Percentiles rank a stretch among this genome's conserved stretches.
These are phyloP conservation scores for Dynastes tityus DNA, from an alignment of 2,888 invertebrate genomes.

Conservation along the genomic window DNA sequence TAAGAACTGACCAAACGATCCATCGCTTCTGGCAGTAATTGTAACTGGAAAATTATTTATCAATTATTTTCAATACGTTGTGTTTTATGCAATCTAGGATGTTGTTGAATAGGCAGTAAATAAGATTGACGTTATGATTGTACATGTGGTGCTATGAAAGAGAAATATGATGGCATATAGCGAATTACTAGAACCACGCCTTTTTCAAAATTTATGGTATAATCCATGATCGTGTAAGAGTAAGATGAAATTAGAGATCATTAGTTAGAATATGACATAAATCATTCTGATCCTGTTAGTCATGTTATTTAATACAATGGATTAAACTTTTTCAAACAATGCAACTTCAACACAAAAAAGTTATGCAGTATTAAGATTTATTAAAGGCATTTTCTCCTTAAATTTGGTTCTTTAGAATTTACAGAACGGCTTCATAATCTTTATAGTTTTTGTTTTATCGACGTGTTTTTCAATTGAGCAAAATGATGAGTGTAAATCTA, in stretches of 20 bases:
- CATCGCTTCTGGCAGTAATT: slow-evolving; percentile 25
- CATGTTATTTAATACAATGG: slow-evolving; percentile 7
- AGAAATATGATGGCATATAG: not conserved
- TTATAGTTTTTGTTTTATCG: too few species aligned
- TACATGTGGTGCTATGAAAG: not conserved
- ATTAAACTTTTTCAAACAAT: slow-evolving; percentile 2
- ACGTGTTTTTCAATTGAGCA: too few species aligned
- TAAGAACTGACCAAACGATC: slow-evolving; percentile 38
- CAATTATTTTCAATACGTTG: slow-evolving; percentile 8
- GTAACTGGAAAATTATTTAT: slow-evolving; percentile 45
- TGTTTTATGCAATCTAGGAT: slow-evolving; percentile 37
- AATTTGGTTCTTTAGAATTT: too few species aligned
- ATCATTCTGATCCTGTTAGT: slow-evolving; percentile 11
- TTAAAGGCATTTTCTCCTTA: too few species aligned
- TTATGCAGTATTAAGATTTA: too few species aligned
- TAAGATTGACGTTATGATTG: slow-evolving; percentile 30
- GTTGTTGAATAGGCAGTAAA: slow-evolving; percentile 31
- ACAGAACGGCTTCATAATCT: too few species aligned
- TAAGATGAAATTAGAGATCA: slow-evolving; percentile 9
- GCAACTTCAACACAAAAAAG: not conserved
- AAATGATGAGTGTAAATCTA: too few species aligned
- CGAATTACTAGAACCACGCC: not conserved
- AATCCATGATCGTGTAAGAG: not conserved
- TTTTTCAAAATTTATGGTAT: not conserved
- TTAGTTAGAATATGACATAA: not conserved